Percentiles rank a stretch among this genome's conserved stretches.
These are phyloP conservation scores for Seriola rivoliana DNA, from an alignment of 2,113 vertebrate species.

Conservation along the genomic window DNA sequence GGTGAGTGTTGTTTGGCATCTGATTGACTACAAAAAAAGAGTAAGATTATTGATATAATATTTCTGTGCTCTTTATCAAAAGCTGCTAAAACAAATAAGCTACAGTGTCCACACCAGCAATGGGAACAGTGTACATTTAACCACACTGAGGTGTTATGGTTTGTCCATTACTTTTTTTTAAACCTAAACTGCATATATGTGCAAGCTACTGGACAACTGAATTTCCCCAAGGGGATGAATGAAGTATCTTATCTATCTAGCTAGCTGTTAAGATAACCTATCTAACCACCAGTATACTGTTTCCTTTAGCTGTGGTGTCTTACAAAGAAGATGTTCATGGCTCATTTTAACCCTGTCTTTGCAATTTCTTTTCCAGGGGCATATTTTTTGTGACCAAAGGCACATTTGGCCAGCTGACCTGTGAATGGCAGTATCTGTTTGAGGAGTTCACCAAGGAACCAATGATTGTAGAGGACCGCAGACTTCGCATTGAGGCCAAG, in stretches of 20 bases:
- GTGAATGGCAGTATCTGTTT: slow-evolving; percentile 97
- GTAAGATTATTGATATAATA: neutral
- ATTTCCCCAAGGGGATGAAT: no score
- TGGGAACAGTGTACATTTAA: neutral
- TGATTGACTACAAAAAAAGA: neutral
- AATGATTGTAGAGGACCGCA: slow-evolving; percentile 90
- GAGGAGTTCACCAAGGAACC: slow-evolving; percentile 98
- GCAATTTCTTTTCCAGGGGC: slow-evolving; percentile 82
- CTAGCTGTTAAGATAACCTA: neutral
- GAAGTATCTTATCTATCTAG: no score
- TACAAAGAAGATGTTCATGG: neutral
- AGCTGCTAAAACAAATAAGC: neutral
- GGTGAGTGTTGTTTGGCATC: slow-evolving; percentile 80
- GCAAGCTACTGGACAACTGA: no score
- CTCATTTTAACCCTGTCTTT: neutral
- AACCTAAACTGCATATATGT: no score
- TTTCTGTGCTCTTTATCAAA: neutral
- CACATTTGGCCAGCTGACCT: slow-evolving; percentile 96
- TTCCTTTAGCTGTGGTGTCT: neutral
- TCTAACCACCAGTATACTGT: neutral
- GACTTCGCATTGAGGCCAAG: slow-evolving; percentile 97
- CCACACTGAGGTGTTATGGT: neutral
- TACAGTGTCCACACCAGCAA: neutral
- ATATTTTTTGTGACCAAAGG: slow-evolving; percentile 97
- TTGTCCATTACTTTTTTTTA: no score